These are phyloP conservation scores for Pelobates cultripes DNA, from an alignment of 2,797 vertebrate genomes.

Conservation along the genomic window DNA sequence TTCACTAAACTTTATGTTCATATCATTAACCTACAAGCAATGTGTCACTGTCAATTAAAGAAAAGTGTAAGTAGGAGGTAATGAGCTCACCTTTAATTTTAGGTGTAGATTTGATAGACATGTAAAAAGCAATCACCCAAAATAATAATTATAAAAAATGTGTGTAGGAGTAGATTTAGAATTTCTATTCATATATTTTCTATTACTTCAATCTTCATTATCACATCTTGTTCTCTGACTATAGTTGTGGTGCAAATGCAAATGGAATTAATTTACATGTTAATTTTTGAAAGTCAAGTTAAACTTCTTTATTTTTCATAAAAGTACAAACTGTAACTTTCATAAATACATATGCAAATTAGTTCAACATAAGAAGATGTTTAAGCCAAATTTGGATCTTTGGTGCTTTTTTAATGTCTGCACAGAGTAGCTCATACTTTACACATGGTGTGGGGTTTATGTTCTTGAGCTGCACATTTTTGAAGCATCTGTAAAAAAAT, in stretches of 20 bases:
- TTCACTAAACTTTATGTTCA: constrained; percentile 10
- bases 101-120: constrained; percentile 37
- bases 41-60: constrained; percentile 37
- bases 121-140: constrained; percentile 31
- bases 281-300: too few species aligned
- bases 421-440: too few species aligned
- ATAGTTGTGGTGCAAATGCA: not conserved
- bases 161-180: not conserved
- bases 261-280: too few species aligned
- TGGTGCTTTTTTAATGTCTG: too few species aligned
- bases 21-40: constrained; percentile 22
- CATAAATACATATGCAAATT: too few species aligned
- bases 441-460: too few species aligned
- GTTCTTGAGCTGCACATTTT: too few species aligned
- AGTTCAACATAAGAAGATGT: too few species aligned
- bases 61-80: constrained; percentile 33
- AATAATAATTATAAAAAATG: constrained; percentile 34
- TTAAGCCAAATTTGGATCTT: too few species aligned
- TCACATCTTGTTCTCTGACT: not conserved
- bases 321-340: too few species aligned
- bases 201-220: not conserved
- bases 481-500: too few species aligned
- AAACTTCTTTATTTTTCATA: too few species aligned
- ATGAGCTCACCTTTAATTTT: constrained; percentile 43
- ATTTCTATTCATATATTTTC: not conserved